These are phyloP conservation scores for Butorides virescens DNA, from an alignment of 2,113 vertebrate species.

Conservation along the genomic window DNA sequence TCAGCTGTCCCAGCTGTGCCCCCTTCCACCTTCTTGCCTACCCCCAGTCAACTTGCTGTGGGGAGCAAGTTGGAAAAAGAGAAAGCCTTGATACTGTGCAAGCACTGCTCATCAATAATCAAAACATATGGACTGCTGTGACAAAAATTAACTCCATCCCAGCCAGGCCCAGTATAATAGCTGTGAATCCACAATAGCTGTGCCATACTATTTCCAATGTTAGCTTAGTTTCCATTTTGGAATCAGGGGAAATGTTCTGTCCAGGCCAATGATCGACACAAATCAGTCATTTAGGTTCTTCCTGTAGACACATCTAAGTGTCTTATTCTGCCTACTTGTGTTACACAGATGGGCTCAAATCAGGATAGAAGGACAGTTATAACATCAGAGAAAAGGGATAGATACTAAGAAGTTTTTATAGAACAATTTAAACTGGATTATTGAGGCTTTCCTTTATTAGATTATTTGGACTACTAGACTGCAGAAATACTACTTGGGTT, in stretches of 20 bases:
- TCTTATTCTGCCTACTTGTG: not conserved
- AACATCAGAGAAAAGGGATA: not conserved
- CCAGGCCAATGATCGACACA: not conserved
- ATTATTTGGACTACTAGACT: not conserved
- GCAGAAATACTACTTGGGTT: not conserved
- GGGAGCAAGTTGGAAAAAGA: not conserved
- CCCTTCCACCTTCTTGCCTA: not conserved
- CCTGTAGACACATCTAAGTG: not conserved
- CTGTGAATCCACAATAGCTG: not conserved
- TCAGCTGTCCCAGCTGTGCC: not conserved
- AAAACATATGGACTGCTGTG: not conserved
- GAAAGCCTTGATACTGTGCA: not conserved
- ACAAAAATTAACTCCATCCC: not conserved
- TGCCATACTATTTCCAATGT: not conserved
- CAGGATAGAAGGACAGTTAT: not conserved
- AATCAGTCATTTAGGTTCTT: not conserved
- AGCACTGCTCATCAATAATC: not conserved
- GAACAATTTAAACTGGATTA: not conserved
- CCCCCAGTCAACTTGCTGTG: rapidly evolving
- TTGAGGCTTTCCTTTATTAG: not conserved
- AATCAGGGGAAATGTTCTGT: not conserved
- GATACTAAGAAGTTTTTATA: not conserved
- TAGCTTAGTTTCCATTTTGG: not conserved
- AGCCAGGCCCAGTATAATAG: not conserved
- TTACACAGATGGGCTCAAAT: not conserved